phyloP scores from a whole-genome alignment of 2,113 vertebrate genomes.

The Cisticola juncidis region DNA sequence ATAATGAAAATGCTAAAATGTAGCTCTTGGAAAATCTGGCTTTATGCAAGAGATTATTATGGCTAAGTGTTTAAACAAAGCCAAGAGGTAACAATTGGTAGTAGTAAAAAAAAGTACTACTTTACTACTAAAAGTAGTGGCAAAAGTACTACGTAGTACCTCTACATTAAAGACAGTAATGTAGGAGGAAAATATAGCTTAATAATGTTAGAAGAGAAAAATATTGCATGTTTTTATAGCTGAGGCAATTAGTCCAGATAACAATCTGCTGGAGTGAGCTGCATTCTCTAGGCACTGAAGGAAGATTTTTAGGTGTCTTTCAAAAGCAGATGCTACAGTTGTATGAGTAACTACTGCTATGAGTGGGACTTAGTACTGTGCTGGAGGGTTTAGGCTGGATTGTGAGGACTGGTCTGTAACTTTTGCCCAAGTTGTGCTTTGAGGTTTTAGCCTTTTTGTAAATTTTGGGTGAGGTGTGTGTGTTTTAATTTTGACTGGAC shows the following conservation, averaged over 20 bases:
- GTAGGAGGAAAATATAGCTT: background rate
- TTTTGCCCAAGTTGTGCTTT: background rate
- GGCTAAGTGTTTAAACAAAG: background rate
- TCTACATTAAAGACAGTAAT: background rate
- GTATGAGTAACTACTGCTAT: background rate
- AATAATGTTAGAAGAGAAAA: background rate
- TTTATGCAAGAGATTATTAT: background rate
- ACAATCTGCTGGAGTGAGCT: background rate
- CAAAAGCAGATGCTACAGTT: background rate
- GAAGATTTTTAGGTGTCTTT: background rate
- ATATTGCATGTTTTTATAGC: background rate
- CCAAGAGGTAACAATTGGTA: background rate
- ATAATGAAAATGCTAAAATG: background rate
- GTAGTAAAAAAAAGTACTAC: no score
- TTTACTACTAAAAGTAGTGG: no score
- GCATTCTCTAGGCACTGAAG: background rate
- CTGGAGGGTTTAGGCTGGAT: background rate
- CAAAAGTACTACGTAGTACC: background rate
- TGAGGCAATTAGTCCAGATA: background rate
- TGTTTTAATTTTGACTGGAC: background rate
- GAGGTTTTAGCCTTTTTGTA: background rate
- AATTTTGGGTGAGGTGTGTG: background rate
- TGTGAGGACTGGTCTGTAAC: background rate
- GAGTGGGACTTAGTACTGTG: background rate
- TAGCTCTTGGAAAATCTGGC: background rate